phyloP scores from a whole-genome alignment of 2,113 vertebrate genomes.

The Carassius carassius region DNA sequence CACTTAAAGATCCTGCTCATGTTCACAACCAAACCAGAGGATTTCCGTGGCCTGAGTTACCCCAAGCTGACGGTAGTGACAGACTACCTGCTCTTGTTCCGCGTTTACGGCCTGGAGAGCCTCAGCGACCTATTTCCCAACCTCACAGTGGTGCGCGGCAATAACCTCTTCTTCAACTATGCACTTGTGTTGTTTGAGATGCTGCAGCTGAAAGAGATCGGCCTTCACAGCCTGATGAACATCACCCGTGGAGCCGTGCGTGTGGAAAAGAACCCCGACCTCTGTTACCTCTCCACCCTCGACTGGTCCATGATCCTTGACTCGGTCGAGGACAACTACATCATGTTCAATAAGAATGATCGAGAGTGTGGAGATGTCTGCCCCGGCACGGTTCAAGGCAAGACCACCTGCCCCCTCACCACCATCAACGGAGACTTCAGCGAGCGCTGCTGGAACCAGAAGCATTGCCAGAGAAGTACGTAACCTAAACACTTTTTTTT shows the following conservation, averaged over 20 bases:
- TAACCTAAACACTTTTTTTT: not conserved
- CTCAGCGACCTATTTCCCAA: slow-evolving; percentile 93
- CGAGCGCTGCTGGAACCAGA: slow-evolving; percentile 92
- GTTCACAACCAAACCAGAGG: slow-evolving; percentile 89
- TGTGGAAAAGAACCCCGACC: slow-evolving; percentile 93
- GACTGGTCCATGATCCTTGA: slow-evolving; percentile 97
- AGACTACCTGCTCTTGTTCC: slow-evolving; percentile 92
- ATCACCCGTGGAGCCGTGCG: slow-evolving; percentile 92
- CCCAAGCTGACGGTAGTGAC: slow-evolving; percentile 91
- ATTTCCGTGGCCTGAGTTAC: slow-evolving; percentile 90
- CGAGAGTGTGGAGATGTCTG: slow-evolving; percentile 93
- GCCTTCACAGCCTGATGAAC: slow-evolving; percentile 93
- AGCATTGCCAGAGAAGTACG: slow-evolving; percentile 91
- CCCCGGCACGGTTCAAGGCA: slow-evolving; percentile 83
- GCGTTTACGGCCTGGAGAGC: slow-evolving; percentile 92
- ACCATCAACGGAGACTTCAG: slow-evolving; percentile 91
- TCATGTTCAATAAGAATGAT: slow-evolving; percentile 89
- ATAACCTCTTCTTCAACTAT: slow-evolving; percentile 95
- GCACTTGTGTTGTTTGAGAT: slow-evolving; percentile 96
- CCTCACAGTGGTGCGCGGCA: slow-evolving; percentile 93
- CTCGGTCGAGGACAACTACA: slow-evolving; percentile 93
- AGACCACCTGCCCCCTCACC: slow-evolving; percentile 85
- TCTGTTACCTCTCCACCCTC: slow-evolving; percentile 94
- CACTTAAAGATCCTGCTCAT: slow-evolving; percentile 94
- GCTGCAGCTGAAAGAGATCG: slow-evolving; percentile 92